Evolutionary conservation across 30 jellyfish, hydroid and myxozoan species (phyloP), one percentile per base, ranked within the genome.

Genomic region (Pelagia noctiluca): DNA sequence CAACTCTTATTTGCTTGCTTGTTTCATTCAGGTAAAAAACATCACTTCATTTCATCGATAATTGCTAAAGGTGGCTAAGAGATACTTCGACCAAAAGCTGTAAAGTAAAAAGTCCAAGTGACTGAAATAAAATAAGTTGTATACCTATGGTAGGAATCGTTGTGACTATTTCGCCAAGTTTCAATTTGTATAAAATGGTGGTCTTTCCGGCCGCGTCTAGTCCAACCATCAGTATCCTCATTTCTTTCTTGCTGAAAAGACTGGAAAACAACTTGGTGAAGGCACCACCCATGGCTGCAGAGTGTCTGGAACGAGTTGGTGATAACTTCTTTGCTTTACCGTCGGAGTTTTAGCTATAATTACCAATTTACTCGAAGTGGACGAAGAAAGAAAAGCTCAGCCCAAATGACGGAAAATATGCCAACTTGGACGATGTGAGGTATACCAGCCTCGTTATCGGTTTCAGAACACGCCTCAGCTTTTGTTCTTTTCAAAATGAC

Each of bases 131-230:
- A 57, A 10, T 57, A 57, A 57, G 21, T 19, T 57, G 21, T 57
- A 5, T 71, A 95, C 99, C 99, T 3, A 96, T 96, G 1, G 99
- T 96, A 16, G 99, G 99, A 52, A 96, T 96, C 16, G 99, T 96
- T n/a, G 99, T 89, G 13, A 90, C 98, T 21, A 89, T 87, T 78
- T 96, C 98, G 30, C 98, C 98, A 37, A 96, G 88, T 62, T 96
- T 96, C 66, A 96, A 74, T 72, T 96, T 89, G 86, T 96, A 96
- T 78, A 96, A 83, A 65, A 96, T 96, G 33, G 99, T 96, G 5
- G 99, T 96, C 80, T 96, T 96, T 37, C 99, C 99, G 36, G 99
- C 99, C 31, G 98, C 98, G 70, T 96, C 99, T 84, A 96, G 73
- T 7, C 99, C 99, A 35, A 96, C 97, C 98, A 89, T 89, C 23